These are phyloP conservation scores for Drosophila ercepeae DNA, from an alignment of 1,140 invertebrate genomes.

Conservation along the genomic window DNA sequence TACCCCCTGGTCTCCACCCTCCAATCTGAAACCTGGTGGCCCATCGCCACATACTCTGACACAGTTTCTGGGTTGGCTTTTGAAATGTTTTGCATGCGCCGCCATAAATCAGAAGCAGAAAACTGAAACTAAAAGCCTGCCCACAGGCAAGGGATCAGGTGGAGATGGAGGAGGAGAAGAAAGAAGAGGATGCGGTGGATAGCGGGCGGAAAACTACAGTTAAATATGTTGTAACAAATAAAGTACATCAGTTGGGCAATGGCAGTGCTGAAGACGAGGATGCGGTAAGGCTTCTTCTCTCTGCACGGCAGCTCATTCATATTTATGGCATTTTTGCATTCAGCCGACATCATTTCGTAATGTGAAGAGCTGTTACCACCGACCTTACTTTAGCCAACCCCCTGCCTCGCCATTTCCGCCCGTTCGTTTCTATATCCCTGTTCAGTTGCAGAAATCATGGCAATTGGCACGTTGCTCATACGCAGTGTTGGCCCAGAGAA, in stretches of 20 bases:
- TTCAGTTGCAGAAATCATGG: constrained; percentile 58
- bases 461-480: constrained; percentile 81
- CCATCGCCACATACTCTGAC: constrained; percentile 28
- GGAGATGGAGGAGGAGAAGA: constrained; percentile 3
- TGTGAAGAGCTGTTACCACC: constrained; percentile 65
- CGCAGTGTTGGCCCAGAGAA: constrained; percentile 44
- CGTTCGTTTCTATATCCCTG: constrained; percentile 7
- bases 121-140: constrained; percentile 72
- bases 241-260: constrained; percentile 69
- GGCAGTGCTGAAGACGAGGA: constrained; percentile 3
- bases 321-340: constrained; percentile 82
- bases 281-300: constrained; percentile 42
- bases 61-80: constrained; percentile 68
- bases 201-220: constrained; percentile 64
- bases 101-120: constrained; percentile 73
- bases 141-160: constrained; percentile 34
- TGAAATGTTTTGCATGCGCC: constrained; percentile 74
- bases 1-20: not conserved
- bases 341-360: constrained; percentile 79
- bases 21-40: constrained; percentile 3
- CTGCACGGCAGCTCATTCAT: constrained; percentile 77
- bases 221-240: constrained; percentile 82
- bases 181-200: not conserved
- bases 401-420: not conserved
- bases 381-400: not conserved